Evolutionary conservation across 92 coral and sea anemone genomes (phyloP), one percentile per base, ranked within the genome.

Genomic region (Bergia puertoricense): DNA sequence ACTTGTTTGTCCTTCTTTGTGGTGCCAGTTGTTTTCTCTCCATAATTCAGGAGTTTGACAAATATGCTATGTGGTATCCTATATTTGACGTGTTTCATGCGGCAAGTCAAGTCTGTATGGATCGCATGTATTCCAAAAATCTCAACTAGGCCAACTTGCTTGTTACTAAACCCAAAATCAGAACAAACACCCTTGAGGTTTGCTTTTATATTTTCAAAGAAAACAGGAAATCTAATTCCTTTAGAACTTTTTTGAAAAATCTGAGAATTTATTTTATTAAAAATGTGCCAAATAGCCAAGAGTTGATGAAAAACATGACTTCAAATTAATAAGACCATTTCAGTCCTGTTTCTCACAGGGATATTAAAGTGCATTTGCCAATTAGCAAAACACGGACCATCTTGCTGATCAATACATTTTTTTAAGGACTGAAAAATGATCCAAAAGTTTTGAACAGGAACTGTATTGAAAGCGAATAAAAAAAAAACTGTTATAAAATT

Each of bases 331-430:
- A 73, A 10, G 16, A 54, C 59, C 18, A 14, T 73, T 73, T 73
- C 43, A 37, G 15, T 73, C 9, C 77, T 38, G 15, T 73, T 36
- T 46, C 62, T 50, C 66, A 46, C 65, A 79, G 62, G 6, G 62
- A 23, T 79, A 76, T 30, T 79, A 23, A 48, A 48, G 66, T 79
- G 42, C 82, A 79, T 51, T 77, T 77, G 42, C 62, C 81, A 77
- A 43, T 43, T 77, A 77, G 57, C 23, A 77, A 77, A 77, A 46
- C 66, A 79, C 40, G 42, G 82, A 51, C 22, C 50, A 42, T 42
- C 80, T 76, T 18, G 54, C 80, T 4, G 80, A 76, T 40, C 46
- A 43, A 11, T 22, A 54, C 30, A 22, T 23, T 62, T 30, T 30
- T 30, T 30, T 62, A 22, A 62, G 16, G 69, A 62, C 30, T 62